phyloP scores from a whole-genome alignment of 2,888 invertebrate species.

The Pandemis heparana region DNA sequence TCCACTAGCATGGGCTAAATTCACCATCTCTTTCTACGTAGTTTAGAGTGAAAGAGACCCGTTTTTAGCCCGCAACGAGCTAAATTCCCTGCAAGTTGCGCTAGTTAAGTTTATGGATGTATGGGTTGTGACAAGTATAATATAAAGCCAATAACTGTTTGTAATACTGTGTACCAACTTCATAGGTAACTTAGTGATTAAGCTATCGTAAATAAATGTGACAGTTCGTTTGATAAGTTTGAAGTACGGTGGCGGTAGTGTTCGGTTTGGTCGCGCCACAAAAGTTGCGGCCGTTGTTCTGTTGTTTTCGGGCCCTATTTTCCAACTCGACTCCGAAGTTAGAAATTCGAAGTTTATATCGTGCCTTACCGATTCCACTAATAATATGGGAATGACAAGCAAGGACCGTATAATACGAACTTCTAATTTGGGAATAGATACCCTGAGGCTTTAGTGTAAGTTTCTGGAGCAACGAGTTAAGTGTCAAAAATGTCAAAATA shows the following conservation, averaged over 20 bases:
- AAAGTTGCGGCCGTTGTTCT: neutral
- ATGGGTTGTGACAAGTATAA: conserved; percentile 35
- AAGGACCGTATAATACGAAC: no score
- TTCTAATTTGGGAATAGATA: no score
- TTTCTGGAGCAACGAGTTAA: no score
- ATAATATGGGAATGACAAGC: no score
- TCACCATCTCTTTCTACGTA: neutral
- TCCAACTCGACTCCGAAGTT: no score
- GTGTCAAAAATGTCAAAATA: no score
- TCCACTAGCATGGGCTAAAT: neutral
- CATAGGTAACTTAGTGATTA: neutral
- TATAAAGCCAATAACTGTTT: conserved; percentile 21
- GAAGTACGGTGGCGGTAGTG: neutral
- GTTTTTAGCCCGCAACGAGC: neutral
- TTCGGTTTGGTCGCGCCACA: neutral
- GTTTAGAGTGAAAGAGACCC: neutral
- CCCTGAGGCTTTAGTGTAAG: no score
- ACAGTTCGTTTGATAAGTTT: neutral
- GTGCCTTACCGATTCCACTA: no score
- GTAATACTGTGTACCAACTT: conserved; percentile 7
- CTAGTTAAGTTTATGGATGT: conserved; percentile 4
- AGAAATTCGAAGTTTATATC: no score
- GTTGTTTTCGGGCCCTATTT: neutral
- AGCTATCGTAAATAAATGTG: neutral
- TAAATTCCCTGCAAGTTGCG: neutral